Conservation (phyloP, 2,113 vertebrate genomes). For the Pimephales promelas region DNA sequence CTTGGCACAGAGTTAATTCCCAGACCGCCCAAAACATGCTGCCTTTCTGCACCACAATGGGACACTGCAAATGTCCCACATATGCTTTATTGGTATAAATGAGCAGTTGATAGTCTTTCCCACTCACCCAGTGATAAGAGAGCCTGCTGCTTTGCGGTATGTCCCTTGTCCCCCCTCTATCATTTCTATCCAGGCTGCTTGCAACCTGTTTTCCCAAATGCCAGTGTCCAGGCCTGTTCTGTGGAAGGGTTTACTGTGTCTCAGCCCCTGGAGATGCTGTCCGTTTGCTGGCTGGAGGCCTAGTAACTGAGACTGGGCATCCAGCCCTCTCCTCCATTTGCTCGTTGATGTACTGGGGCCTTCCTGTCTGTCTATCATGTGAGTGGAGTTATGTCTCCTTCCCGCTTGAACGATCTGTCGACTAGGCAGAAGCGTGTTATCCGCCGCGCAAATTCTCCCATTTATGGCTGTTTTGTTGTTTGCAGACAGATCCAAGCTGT, state of each 20-base stretch:
- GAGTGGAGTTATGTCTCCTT: conserved; percentile 27
- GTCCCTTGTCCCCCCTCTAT: conserved; percentile 17
- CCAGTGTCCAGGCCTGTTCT: neutral
- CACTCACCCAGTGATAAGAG: neutral
- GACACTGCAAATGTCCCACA: conserved; percentile 21
- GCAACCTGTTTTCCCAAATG: conserved; percentile 35
- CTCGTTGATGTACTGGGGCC: conserved; percentile 31
- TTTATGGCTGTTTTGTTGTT: conserved; percentile 11
- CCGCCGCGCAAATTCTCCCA: conserved; percentile 14
- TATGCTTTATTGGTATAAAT: conserved; percentile 24
- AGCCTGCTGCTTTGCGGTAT: conserved; percentile 26
- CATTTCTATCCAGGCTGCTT: conserved; percentile 23
- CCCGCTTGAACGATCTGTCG: conserved; percentile 36
- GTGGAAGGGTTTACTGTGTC: conserved; percentile 18
- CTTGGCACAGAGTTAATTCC: conserved; percentile 11
- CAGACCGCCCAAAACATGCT: conserved; percentile 2
- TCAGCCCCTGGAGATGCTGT: conserved; percentile 10
- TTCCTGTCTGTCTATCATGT: conserved; percentile 44
- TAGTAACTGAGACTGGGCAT: conserved; percentile 17
- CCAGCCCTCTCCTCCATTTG: conserved; percentile 35
- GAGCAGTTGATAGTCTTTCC: conserved; percentile 3
- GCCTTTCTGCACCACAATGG: conserved; percentile 31
- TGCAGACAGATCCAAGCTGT: conserved; percentile 32
- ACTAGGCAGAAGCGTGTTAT: conserved; percentile 5
- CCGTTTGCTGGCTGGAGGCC: conserved; percentile 34